Evolutionary conservation across 2,113 vertebrate genomes (phyloP).

Genomic region (Ia io): DNA sequence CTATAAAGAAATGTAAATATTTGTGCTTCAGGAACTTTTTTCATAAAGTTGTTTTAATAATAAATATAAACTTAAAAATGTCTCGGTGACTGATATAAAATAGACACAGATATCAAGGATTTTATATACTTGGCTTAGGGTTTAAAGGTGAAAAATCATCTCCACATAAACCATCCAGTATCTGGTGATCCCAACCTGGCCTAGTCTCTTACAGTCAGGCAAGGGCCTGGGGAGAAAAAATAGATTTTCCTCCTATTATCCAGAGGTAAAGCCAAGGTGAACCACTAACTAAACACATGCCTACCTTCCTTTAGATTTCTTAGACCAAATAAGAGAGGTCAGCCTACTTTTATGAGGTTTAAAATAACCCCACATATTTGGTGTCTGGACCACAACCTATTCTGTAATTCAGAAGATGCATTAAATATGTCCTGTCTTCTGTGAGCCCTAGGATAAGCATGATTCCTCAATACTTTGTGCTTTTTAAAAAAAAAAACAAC

Average conservation of each 20-base stretch:
- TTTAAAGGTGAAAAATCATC: conserved; percentile 45
- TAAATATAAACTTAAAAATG: conserved; percentile 72
- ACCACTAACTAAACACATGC: not conserved
- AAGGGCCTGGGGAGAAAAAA: conserved; percentile 20
- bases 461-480: not conserved
- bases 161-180: not conserved
- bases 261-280: conserved; percentile 28
- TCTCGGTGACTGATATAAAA: conserved; percentile 63
- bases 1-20: conserved; percentile 64
- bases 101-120: conserved; percentile 46
- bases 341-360: not conserved
- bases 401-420: conserved; percentile 32
- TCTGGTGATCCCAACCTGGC: not conserved
- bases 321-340: not conserved
- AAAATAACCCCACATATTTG: not conserved
- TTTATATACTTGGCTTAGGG: conserved; percentile 50
- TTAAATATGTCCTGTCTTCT: not conserved
- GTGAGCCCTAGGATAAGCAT: not conserved
- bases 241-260: not conserved
- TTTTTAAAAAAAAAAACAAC: not conserved
- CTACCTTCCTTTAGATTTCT: conserved; percentile 8
- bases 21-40: conserved; percentile 69
- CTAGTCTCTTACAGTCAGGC: conserved; percentile 1
- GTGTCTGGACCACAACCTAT: not conserved
- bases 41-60: conserved; percentile 64